These are phyloP conservation scores for Desmophyllum pertusum DNA, from an alignment of 92 coral and sea anemone genomes.

Conservation along the genomic window DNA sequence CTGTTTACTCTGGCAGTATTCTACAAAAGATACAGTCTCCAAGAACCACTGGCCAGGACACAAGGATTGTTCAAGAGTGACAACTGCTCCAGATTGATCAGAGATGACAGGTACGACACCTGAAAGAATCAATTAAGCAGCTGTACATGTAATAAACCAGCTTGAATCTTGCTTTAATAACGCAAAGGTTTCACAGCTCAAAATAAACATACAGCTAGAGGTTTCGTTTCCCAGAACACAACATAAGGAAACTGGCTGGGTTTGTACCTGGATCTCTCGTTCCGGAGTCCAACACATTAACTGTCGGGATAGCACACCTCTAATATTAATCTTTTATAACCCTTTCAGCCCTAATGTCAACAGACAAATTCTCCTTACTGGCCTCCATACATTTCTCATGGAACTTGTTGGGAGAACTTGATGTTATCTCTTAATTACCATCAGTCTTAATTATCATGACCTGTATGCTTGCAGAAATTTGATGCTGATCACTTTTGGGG, in stretches of 20 bases:
- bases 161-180: neutral
- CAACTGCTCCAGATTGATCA: constrained; percentile 81
- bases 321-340: too few relatives aligned
- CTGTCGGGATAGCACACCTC: too few relatives aligned
- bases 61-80: constrained; percentile 83
- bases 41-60: constrained; percentile 39
- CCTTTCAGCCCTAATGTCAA: too few relatives aligned
- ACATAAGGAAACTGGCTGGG: neutral
- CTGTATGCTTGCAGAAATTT: too few relatives aligned
- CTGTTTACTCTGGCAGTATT: neutral
- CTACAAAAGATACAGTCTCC: constrained; percentile 41
- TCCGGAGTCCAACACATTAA: too few relatives aligned
- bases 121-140: constrained; percentile 17
- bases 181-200: neutral
- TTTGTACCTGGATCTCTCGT: too few relatives aligned
- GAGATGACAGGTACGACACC: constrained; percentile 61
- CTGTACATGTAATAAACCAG: neutral
- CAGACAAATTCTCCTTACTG: too few relatives aligned
- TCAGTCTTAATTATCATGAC: too few relatives aligned
- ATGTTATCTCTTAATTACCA: too few relatives aligned
- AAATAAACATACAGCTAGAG: neutral
- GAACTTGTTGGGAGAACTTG: too few relatives aligned
- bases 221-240: neutral
- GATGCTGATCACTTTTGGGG: too few relatives aligned
- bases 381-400: too few relatives aligned